A percentile compares a stretch with the other conserved stretches of the same genome.
These are phyloP conservation scores for Oeneis ivallda DNA, from an alignment of 2,888 invertebrate species.

Conservation along the genomic window DNA sequence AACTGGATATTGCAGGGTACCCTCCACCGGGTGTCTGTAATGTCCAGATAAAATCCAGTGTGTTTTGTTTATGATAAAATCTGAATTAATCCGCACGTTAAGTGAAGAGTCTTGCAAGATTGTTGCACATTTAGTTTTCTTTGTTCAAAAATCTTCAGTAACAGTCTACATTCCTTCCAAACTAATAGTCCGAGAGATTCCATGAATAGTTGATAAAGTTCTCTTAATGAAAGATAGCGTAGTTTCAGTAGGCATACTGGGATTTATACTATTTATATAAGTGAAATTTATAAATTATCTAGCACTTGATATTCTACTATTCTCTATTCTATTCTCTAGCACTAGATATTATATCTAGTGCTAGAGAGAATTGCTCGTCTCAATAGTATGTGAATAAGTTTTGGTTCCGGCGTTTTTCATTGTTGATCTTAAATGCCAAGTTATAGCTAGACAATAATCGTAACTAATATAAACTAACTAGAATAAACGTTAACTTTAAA, in stretches of 20 bases:
- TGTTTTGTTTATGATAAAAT: no score
- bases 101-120: not conserved
- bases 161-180: constrained; percentile 5
- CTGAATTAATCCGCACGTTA: no score
- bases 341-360: no score
- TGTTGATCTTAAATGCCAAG: not conserved
- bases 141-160: constrained; percentile 9
- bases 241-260: not conserved
- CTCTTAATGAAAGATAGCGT: constrained; percentile 7
- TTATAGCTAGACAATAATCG: no score
- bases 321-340: no score
- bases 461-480: no score
- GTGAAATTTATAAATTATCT: constrained; percentile 5
- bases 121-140: constrained; percentile 12
- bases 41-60: no score
- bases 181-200: constrained; percentile 7
- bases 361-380: not conserved
- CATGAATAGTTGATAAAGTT: constrained; percentile 17
- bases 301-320: no score
- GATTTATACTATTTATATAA: not conserved
- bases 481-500: no score
- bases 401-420: not conserved
- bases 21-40: not conserved
- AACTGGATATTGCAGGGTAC: not conserved
- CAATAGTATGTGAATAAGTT: not conserved